Evolutionary conservation across 1,140 invertebrate genomes (phyloP).

Genomic region (Acromyrmex charruanus): DNA sequence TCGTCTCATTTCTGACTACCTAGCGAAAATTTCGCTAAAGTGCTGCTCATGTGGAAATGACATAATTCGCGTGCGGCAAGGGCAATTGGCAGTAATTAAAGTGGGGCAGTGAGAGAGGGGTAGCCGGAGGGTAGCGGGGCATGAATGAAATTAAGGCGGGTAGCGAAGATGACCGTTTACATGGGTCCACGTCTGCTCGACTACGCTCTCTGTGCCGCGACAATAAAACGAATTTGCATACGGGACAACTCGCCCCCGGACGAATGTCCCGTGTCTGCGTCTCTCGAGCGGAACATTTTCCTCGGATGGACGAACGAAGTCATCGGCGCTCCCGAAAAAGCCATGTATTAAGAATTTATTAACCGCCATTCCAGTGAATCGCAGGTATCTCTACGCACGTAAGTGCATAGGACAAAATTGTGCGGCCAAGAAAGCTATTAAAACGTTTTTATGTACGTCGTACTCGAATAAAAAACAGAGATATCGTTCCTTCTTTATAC

Average conservation of each 20-base stretch:
- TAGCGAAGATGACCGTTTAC: slow-evolving; percentile 84
- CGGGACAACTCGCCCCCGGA: slow-evolving; percentile 81
- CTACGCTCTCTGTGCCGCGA: slow-evolving; percentile 79
- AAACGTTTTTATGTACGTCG: not conserved
- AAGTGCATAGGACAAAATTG: not conserved
- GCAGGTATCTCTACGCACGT: not conserved
- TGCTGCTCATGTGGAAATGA: slow-evolving; percentile 81
- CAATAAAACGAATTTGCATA: slow-evolving; percentile 86
- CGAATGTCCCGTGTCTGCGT: slow-evolving; percentile 77
- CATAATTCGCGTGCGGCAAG: slow-evolving; percentile 84
- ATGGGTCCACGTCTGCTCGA: slow-evolving; percentile 81
- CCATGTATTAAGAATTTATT: slow-evolving; percentile 63
- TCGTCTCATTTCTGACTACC: slow-evolving; percentile 76
- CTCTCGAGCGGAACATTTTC: slow-evolving; percentile 77
- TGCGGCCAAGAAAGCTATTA: not conserved
- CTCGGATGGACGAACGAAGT: slow-evolving; percentile 79
- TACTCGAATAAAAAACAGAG: not conserved
- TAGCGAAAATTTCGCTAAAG: slow-evolving; percentile 78
- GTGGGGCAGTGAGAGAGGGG: slow-evolving; percentile 71
- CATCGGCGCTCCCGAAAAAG: slow-evolving; percentile 75
- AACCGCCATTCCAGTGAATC: slow-evolving; percentile 14
- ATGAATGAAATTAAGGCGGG: slow-evolving; percentile 84
- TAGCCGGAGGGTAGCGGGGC: slow-evolving; percentile 66
- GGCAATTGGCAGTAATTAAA: slow-evolving; percentile 86
- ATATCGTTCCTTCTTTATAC: not conserved